phyloP scores from a whole-genome alignment of 2,888 invertebrate species.

The Elaeidobius kamerunicus region DNA sequence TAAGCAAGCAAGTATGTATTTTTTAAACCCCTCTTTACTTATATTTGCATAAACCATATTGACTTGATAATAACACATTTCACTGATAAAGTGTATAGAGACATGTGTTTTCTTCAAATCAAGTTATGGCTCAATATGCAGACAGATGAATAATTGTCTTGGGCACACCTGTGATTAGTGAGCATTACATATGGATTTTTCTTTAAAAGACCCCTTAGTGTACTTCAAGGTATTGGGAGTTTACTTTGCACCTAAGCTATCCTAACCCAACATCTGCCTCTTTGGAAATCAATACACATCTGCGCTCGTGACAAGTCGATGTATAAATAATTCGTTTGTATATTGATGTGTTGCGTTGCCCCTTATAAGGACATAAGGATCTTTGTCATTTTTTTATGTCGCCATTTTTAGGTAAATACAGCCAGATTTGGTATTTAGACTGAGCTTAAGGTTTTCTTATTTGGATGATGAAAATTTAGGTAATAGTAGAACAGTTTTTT shows the following conservation, averaged over 20 bases:
- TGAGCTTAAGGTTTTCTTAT: too few relatives aligned
- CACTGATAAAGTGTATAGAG: conserved; percentile 10
- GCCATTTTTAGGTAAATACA: too few relatives aligned
- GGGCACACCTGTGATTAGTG: conserved; percentile 30
- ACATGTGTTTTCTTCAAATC: conserved; percentile 23
- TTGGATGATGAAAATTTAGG: too few relatives aligned
- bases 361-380: conserved; percentile 3
- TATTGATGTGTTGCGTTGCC: conserved; percentile 10
- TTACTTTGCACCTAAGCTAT: conserved; percentile 30
- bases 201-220: conserved; percentile 23
- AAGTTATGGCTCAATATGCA: conserved; percentile 18
- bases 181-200: conserved; percentile 31
- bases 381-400: background rate
- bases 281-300: conserved; percentile 30
- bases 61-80: conserved; percentile 5
- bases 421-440: too few relatives aligned
- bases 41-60: conserved; percentile 11
- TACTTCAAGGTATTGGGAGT: conserved; percentile 28
- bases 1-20: too few relatives aligned
- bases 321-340: conserved; percentile 14
- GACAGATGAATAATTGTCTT: conserved; percentile 31
- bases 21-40: background rate
- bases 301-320: conserved; percentile 24
- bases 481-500: too few relatives aligned
- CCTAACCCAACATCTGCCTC: conserved; percentile 27